phyloP scores from a whole-genome alignment of 2,113 vertebrate genomes.

The Prochilodus magdalenae region DNA sequence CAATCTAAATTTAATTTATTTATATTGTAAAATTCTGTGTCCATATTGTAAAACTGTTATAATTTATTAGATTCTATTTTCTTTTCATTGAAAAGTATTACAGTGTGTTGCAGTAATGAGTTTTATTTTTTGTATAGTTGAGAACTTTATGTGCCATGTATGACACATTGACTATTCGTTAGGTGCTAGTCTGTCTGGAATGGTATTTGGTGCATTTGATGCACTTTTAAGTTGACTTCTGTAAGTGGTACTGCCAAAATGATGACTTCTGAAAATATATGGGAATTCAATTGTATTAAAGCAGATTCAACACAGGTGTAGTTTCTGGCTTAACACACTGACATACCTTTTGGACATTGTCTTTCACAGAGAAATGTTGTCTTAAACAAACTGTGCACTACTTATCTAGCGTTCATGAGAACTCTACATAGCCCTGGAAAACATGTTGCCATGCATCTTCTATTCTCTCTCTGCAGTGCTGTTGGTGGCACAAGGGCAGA shows the following conservation, averaged over 20 bases:
- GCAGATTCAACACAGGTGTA: background rate
- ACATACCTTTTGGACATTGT: background rate
- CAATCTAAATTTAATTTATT: background rate
- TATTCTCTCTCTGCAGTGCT: too few relatives aligned
- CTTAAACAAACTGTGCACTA: background rate
- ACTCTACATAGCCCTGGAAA: too few relatives aligned
- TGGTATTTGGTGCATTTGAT: background rate
- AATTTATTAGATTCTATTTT: background rate
- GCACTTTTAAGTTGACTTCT: background rate
- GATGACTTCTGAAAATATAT: background rate
- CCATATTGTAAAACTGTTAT: background rate
- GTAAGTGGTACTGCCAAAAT: background rate
- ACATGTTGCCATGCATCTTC: too few relatives aligned
- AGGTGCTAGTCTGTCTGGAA: background rate
- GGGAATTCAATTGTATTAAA: background rate
- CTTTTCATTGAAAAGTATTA: background rate
- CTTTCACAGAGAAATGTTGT: background rate
- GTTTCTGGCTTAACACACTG: background rate
- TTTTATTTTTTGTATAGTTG: background rate
- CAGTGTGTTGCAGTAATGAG: background rate
- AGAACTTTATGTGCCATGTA: background rate
- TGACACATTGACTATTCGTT: background rate
- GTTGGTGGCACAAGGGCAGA: too few relatives aligned
- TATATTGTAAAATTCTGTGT: constrained; percentile 5
- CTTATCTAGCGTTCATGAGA: too few relatives aligned